These are phyloP conservation scores for Rhinichthys osculus DNA, from an alignment of 2,797 vertebrate genomes.

Conservation along the genomic window DNA sequence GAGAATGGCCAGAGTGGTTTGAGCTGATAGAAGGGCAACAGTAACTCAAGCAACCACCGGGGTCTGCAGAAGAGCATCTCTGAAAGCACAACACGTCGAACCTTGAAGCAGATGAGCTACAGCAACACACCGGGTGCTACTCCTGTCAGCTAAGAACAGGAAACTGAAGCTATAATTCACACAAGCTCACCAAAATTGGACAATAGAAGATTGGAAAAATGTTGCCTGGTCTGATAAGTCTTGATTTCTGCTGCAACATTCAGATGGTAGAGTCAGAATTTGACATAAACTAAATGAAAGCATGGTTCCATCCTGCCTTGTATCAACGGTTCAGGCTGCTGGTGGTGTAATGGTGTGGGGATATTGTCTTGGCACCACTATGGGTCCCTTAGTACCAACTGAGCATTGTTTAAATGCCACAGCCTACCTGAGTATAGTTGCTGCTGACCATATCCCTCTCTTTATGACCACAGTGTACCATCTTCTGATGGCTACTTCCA, in stretches of 20 bases:
- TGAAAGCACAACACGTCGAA: neutral
- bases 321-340: neutral
- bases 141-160: neutral
- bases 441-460: neutral
- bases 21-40: constrained; percentile 51
- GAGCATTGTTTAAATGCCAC: neutral
- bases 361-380: neutral
- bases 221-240: neutral
- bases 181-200: neutral
- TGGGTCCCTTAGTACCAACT: neutral
- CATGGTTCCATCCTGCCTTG: neutral
- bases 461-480: neutral
- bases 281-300: neutral
- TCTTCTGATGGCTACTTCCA: constrained; percentile 66
- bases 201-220: neutral
- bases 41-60: neutral
- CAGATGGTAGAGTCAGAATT: neutral
- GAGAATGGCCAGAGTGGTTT: constrained; percentile 47
- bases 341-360: neutral
- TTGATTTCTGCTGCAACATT: neutral
- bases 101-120: neutral
- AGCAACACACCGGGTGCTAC: neutral
- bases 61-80: neutral
- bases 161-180: neutral
- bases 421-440: neutral